phyloP scores from a whole-genome alignment of 2,888 invertebrate genomes.

The Hemicrepidius hirtus region DNA sequence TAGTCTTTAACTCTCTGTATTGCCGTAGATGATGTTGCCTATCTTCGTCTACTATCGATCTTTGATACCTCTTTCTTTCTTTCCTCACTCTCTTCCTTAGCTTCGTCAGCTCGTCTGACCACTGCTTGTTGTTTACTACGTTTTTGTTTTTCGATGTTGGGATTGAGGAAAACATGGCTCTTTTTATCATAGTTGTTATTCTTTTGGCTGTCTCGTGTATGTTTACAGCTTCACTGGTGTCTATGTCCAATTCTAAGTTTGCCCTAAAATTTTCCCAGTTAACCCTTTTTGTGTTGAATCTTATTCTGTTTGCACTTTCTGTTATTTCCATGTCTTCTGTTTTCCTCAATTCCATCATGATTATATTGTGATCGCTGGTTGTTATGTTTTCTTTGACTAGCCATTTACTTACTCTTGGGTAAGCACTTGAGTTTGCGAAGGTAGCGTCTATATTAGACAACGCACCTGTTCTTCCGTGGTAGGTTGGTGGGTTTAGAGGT shows the following conservation, averaged over 20 bases:
- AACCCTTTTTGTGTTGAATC: conserved; percentile 19
- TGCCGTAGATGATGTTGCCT: not conserved
- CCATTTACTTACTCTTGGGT: conserved; percentile 18
- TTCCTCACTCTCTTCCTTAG: not conserved
- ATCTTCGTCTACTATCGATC: too few species aligned
- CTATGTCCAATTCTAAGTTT: not conserved
- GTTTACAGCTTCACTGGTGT: too few species aligned
- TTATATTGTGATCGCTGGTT: conserved; percentile 24
- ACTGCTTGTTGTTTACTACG: not conserved
- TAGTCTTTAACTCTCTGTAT: not conserved
- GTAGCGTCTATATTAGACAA: conserved; percentile 20
- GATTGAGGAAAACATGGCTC: not conserved
- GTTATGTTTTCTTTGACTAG: not conserved
- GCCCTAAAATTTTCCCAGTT: conserved; percentile 11
- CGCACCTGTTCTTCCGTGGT: conserved; percentile 17
- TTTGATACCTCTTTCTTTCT: not conserved
- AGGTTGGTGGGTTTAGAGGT: conserved; percentile 14
- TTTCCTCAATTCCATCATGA: not conserved
- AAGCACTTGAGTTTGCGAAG: too few species aligned
- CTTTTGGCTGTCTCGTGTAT: not conserved
- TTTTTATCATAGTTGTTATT: conserved; percentile 1
- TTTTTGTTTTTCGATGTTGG: not conserved
- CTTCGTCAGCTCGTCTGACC: too few species aligned
- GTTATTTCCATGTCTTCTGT: too few species aligned
- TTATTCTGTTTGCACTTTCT: not conserved